These are phyloP conservation scores for Taeniopygia guttata DNA, from an alignment of 2,797 vertebrate species.

Conservation along the genomic window DNA sequence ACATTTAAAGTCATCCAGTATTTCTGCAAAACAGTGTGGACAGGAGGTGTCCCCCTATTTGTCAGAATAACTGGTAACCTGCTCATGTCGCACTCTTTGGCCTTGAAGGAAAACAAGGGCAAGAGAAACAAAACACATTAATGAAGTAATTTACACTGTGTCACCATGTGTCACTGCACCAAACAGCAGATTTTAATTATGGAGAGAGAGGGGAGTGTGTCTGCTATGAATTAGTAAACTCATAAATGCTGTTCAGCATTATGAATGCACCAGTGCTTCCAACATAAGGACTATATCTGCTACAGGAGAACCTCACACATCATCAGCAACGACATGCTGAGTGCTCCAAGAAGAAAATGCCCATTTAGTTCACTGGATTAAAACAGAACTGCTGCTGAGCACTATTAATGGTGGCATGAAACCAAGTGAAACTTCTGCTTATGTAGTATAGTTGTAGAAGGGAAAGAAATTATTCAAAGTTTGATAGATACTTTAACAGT, in stretches of 20 bases:
- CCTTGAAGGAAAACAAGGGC: not conserved
- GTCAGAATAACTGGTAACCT: not conserved
- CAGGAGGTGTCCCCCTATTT: not conserved
- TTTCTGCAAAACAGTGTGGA: not conserved
- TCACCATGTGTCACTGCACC: not conserved
- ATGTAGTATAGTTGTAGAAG: not conserved
- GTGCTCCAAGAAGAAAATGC: not conserved
- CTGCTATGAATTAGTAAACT: not conserved
- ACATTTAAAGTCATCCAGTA: not conserved
- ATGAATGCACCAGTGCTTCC: not conserved
- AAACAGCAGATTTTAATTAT: not conserved
- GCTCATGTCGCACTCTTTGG: not conserved
- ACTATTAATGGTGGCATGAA: not conserved
- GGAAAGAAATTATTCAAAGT: not conserved
- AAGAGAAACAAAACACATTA: not conserved
- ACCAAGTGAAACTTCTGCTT: conserved; percentile 1
- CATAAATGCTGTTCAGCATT: not conserved
- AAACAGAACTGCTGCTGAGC: not conserved
- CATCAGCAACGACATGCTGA: not conserved
- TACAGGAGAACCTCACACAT: not conserved
- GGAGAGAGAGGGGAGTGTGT: not conserved
- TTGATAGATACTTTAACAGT: not conserved
- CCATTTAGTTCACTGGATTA: not conserved
- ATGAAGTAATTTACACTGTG: not conserved
- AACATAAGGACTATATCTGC: not conserved